Percentiles rank a stretch among this genome's conserved stretches.
Evolutionary conservation across 2,888 invertebrate genomes (phyloP).

Genomic region (Cyrtodaria siliqua): DNA sequence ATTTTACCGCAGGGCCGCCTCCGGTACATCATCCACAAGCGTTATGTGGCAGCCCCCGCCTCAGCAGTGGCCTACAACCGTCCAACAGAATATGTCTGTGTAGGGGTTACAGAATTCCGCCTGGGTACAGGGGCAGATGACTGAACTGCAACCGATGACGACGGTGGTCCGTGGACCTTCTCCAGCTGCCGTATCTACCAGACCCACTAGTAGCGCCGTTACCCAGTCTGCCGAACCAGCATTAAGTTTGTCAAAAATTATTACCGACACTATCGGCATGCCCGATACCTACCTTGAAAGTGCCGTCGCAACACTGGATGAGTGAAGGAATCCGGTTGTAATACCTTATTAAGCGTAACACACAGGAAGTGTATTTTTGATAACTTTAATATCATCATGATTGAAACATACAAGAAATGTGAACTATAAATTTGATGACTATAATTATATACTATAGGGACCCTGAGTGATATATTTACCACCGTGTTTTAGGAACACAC

Average conservation of each 20-base stretch:
- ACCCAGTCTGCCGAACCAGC: constrained; percentile 3
- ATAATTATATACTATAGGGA: no score
- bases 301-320: constrained; percentile 15
- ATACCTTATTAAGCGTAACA: no score
- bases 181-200: constrained; percentile 14
- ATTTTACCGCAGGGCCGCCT: constrained; percentile 1
- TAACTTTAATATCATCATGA: no score
- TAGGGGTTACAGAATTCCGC: constrained; percentile 24
- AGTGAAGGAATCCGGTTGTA: constrained; percentile 18
- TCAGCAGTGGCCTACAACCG: constrained; percentile 27
- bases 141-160: constrained; percentile 23
- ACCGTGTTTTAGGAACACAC: no score
- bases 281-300: constrained; percentile 16
- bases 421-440: no score
- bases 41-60: constrained; percentile 31
- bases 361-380: no score
- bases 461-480: no score
- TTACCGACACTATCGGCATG: constrained; percentile 14
- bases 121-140: constrained; percentile 27
- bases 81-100: constrained; percentile 16
- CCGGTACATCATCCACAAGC: constrained; percentile 10
- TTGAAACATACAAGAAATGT: no score
- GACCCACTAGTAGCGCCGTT: constrained; percentile 19
- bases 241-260: constrained; percentile 15
- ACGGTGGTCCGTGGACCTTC: constrained; percentile 10